phyloP scores from a whole-genome alignment of 2,113 vertebrate genomes.

The Paraplagusia blochii region DNA sequence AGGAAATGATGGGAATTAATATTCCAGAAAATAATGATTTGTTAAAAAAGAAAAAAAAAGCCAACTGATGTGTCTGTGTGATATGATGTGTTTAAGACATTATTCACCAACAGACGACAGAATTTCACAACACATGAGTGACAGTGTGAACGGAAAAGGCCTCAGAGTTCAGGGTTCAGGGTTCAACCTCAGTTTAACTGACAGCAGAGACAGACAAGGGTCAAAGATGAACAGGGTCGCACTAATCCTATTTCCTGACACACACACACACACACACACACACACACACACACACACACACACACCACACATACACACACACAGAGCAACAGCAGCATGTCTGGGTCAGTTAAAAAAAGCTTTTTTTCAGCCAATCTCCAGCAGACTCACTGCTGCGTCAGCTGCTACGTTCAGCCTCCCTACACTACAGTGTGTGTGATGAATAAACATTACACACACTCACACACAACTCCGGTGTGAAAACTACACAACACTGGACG shows the following conservation, averaged over 20 bases:
- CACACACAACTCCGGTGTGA: neutral
- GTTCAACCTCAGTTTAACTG: slow-evolving; percentile 37
- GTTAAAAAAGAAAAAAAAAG: too few relatives aligned
- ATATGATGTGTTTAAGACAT: too few relatives aligned
- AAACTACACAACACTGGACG: neutral
- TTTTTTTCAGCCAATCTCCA: neutral
- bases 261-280: neutral
- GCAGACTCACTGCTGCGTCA: too few relatives aligned
- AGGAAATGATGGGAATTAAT: neutral
- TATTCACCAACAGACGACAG: slow-evolving; percentile 6
- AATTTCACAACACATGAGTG: slow-evolving; percentile 51
- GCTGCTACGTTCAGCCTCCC: neutral
- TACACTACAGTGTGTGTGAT: too few relatives aligned
- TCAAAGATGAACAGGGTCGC: slow-evolving; percentile 27
- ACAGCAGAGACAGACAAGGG: slow-evolving; percentile 43
- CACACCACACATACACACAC: neutral
- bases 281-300: neutral
- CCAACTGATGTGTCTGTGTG: too few relatives aligned
- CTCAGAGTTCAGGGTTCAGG: slow-evolving; percentile 56
- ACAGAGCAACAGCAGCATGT: neutral
- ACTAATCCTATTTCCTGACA: slow-evolving; percentile 15
- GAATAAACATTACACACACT: neutral
- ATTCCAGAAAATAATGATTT: too few relatives aligned
- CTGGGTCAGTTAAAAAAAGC: neutral
- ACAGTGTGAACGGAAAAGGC: slow-evolving; percentile 55